A percentile compares a stretch with the other conserved stretches of the same genome.
phyloP scores from a whole-genome alignment of 2,888 invertebrate species.

The Unio delphinus region DNA sequence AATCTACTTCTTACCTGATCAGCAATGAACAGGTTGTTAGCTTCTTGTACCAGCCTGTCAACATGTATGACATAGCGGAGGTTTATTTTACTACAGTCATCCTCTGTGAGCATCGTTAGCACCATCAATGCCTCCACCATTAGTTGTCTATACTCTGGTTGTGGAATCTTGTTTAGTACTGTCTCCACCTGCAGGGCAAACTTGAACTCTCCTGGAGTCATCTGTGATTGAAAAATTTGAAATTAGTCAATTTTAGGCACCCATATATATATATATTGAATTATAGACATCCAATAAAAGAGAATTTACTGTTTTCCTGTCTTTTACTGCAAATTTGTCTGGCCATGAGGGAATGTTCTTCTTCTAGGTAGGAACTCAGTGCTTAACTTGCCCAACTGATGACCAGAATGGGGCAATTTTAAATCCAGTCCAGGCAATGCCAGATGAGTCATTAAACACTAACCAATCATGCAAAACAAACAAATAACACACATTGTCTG shows the following conservation, averaged over 20 bases:
- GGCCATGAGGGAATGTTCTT: too few species aligned
- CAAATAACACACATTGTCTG: too few species aligned
- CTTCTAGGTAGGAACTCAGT: too few species aligned
- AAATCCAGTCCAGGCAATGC: too few species aligned
- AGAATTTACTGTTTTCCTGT: too few species aligned
- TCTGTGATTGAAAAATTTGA: conserved; percentile 72
- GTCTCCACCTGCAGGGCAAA: conserved; percentile 98
- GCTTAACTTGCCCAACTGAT: too few species aligned
- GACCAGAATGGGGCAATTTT: too few species aligned
- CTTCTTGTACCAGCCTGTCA: conserved; percentile 92
- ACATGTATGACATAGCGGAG: conserved; percentile 74
- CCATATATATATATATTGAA: too few species aligned
- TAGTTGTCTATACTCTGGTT: conserved; percentile 97
- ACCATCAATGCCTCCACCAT: conserved; percentile 98
- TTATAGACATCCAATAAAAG: too few species aligned
- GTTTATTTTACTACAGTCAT: conserved; percentile 53
- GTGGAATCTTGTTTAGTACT: conserved; percentile 95
- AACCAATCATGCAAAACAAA: too few species aligned
- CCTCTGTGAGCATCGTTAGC: conserved; percentile 82
- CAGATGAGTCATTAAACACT: too few species aligned
- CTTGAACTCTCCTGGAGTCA: conserved; percentile 98
- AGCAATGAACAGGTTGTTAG: conserved; percentile 93
- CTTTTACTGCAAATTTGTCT: too few species aligned
- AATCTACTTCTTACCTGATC: conserved; percentile 83
- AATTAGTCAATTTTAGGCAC: background rate